Base-by-base conservation (phyloP, 2,797 vertebrate genomes). In the Percopsis omiscomaycus region DNA sequence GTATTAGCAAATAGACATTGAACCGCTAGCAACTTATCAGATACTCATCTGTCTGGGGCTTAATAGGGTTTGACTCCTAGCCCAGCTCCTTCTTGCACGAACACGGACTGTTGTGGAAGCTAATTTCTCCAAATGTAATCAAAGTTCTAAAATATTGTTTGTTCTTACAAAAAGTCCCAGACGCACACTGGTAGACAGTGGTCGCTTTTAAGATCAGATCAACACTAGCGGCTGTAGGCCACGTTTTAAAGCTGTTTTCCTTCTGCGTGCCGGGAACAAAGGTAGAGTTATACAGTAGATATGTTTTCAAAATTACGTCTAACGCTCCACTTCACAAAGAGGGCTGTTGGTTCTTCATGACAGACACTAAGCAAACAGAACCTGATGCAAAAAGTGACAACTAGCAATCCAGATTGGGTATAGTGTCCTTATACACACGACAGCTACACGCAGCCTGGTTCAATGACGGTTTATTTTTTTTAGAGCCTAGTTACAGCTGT, bases 301-400 rank as follows among this genome's bases (percentile, higher is more conserved):
- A 37, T 82, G 83, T 86, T 89, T 86, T 78, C 79, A 88, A 88
- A 90, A 86, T 57, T 65, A 68, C 62, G 81, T 64, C 69, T 78
- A 83, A 78, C 61, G 67, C 68, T 62, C 14, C 45, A 37, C 71
- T 75, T n/a, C 77, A 74, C 83, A 86, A 83, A 87, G 81, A 67
- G 30, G 27, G 28, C 78, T 49, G 55, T 80, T 80, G 85, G 64
- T 79, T 61, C 37, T 10, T 45, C 72, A 65, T 73, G 69, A 13
- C 73, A 44, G 64, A 69, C 66, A 58, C 68, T 81, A 66, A 72
- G 63, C 45, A 81, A 87, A 84, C 82, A 16, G 51, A 14, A 50
- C 47, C 63, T 80, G 81, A 73, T 50, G 50, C 65, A 66, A 73
- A 77, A 62, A 3, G 67, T 4, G 61, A 73, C 80, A 75, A 78